phyloP scores from a whole-genome alignment of 2,888 invertebrate genomes.

The Auanema freiburgensis region DNA sequence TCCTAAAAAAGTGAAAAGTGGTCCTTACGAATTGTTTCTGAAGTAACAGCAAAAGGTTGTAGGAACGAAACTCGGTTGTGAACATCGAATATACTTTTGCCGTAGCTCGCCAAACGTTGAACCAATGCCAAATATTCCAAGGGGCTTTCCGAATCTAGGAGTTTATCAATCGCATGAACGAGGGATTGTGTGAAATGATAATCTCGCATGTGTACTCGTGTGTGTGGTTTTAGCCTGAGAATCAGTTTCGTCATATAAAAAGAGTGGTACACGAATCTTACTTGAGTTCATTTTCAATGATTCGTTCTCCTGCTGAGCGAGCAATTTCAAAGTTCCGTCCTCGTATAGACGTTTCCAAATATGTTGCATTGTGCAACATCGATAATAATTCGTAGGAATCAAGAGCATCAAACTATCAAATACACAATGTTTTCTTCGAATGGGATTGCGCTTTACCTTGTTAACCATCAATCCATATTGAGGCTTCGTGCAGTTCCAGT shows the following conservation, averaged over 20 bases:
- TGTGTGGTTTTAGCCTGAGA: not conserved
- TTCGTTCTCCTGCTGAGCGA: conserved; percentile 29
- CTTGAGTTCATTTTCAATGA: conserved; percentile 36
- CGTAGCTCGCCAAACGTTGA: conserved; percentile 41
- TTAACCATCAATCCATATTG: conserved; percentile 43
- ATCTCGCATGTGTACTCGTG: conserved; percentile 33
- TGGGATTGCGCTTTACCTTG: conserved; percentile 18
- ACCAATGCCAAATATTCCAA: conserved; percentile 41
- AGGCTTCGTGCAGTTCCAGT: conserved; percentile 55
- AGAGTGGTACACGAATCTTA: not conserved
- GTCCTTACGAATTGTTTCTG: conserved; percentile 44
- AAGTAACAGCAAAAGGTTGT: conserved; percentile 34
- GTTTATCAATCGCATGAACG: conserved; percentile 28
- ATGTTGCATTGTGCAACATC: conserved; percentile 40
- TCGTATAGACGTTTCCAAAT: conserved; percentile 29
- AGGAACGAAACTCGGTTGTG: conserved; percentile 38
- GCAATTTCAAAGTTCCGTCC: conserved; percentile 46
- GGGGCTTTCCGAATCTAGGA: conserved; percentile 36
- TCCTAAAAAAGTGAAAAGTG: not conserved
- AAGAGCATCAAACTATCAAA: conserved; percentile 31
- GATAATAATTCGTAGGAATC: conserved; percentile 32
- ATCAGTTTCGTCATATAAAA: not conserved
- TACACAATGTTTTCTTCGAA: not conserved
- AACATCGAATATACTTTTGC: conserved; percentile 32
- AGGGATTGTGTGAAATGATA: conserved; percentile 34